A percentile compares a stretch with the other conserved stretches of the same genome.
These are phyloP conservation scores for Cathartes aura DNA, from an alignment of 2,113 vertebrate species.

Conservation along the genomic window DNA sequence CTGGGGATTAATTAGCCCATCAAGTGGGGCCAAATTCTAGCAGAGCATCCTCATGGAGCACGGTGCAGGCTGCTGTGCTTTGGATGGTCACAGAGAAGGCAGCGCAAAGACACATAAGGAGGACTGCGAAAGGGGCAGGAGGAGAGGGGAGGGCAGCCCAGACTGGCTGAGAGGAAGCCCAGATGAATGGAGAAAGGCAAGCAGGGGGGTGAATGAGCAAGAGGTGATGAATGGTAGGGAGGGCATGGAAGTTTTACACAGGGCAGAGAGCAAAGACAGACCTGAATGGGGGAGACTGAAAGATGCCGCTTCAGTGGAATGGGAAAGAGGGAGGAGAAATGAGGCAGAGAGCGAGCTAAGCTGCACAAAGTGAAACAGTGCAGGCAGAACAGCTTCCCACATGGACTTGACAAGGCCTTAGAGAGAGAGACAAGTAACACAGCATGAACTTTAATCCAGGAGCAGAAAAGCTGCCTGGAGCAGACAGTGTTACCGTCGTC, in stretches of 20 bases:
- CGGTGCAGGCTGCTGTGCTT: not conserved
- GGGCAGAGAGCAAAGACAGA: conserved; percentile 60
- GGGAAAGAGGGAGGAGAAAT: conserved; percentile 31
- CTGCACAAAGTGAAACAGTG: conserved; percentile 3
- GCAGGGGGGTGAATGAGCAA: conserved; percentile 37
- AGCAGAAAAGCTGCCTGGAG: conserved; percentile 43
- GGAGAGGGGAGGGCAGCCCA: not conserved
- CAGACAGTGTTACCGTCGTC: not conserved
- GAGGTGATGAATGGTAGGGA: conserved; percentile 38
- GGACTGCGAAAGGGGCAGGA: not conserved
- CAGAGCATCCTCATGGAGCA: conserved; percentile 1
- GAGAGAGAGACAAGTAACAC: conserved; percentile 49
- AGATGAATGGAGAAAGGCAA: conserved; percentile 30
- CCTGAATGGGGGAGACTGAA: conserved; percentile 47
- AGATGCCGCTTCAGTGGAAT: conserved; percentile 23
- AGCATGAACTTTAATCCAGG: conserved; percentile 62
- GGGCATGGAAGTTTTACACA: conserved; percentile 27
- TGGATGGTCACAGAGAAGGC: not conserved
- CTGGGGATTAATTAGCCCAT: not conserved
- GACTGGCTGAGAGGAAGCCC: not conserved
- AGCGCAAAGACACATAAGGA: conserved; percentile 30
- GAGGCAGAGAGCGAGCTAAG: conserved; percentile 1
- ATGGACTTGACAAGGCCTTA: conserved; percentile 54
- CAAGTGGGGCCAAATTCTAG: not conserved
- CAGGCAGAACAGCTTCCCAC: conserved; percentile 47